Conservation (phyloP, 2,797 vertebrate species). For the Garrulus glandarius region DNA sequence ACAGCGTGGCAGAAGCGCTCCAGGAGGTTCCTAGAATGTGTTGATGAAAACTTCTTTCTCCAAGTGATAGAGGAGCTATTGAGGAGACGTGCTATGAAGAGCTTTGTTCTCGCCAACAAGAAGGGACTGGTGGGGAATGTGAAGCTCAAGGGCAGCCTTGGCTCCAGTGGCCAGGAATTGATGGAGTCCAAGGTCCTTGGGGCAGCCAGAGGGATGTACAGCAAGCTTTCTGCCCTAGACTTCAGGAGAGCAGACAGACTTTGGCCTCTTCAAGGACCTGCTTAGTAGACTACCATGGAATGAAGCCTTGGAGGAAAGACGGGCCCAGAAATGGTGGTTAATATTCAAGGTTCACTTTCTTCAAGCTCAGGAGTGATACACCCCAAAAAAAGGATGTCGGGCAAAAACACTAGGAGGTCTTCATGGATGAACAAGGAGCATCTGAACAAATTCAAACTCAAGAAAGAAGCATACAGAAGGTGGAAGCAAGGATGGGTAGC, state of each 20-base stretch:
- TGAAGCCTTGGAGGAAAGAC: background rate
- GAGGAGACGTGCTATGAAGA: background rate
- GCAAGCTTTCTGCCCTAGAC: background rate
- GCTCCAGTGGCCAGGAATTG: background rate
- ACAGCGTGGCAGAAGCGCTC: background rate
- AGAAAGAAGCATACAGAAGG: background rate
- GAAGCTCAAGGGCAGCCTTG: background rate
- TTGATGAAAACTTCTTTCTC: background rate
- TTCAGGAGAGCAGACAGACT: background rate
- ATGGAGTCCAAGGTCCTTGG: background rate
- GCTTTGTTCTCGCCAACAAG: background rate
- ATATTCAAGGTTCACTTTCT: background rate
- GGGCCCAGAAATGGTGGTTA: background rate
- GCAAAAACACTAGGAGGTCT: background rate
- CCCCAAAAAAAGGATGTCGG: rapidly evolving
- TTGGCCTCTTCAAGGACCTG: background rate
- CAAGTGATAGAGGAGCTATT: background rate
- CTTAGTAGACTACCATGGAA: background rate
- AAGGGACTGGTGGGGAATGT: background rate
- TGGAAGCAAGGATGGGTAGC: background rate
- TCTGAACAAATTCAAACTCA: background rate
- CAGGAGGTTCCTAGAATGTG: background rate
- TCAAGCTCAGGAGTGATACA: background rate
- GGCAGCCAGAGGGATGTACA: background rate
- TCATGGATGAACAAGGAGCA: background rate